Base-by-base conservation (phyloP, 2,797 vertebrate species). In the Tapirus indicus region DNA sequence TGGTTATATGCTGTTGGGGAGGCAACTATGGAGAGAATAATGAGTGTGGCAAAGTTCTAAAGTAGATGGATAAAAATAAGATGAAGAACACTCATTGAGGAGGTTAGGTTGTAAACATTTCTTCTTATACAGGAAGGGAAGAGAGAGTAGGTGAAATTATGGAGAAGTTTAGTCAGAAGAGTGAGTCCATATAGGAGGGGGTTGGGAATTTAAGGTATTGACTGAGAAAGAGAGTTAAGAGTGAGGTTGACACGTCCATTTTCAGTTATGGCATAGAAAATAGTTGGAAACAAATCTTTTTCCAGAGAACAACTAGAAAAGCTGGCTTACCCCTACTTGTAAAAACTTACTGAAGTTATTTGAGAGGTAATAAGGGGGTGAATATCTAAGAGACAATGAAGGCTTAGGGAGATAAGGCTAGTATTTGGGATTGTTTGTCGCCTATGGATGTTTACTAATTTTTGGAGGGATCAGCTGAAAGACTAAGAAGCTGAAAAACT, bases 241-340 rank as follows among this genome's bases (percentile, higher is more conserved):
- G 58, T 74, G 32, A 75, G 32, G 1, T 44, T 54, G 66, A 44
- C 16, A n/a, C 0, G 75, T 91, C 21, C 1, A 38, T 6, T 84
- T 54, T 41, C 2, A 69, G 58, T 74, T 72, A 72, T 25, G 56
- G 27, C 8, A 41, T 47, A 74, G 54, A 49, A 95, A 82, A 79
- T 92, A 84, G 54, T 32, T 91, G 83, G 78, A 93, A 85, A 77
- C 35, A 4, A 54, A 9, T 47, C 29, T 94, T 88, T 25, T 35
- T 85, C 85, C 41, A 35, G 44, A 41, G 16, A 88, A 77, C 6
- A 87, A 71, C n/a, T 93, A 77, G 90, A 78, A 91, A 86, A 88
- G 17, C 2, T 27, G 54, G 17, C 5, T 72, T 18, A 75, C 18
- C 8, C 32, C 44, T 7, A 4, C 16, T 2, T 13, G 21, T 16